Evolutionary conservation across 2,797 vertebrate genomes (phyloP), one percentile per base, ranked within the genome.

Genomic region (Pseudotriccus pelzelni): DNA sequence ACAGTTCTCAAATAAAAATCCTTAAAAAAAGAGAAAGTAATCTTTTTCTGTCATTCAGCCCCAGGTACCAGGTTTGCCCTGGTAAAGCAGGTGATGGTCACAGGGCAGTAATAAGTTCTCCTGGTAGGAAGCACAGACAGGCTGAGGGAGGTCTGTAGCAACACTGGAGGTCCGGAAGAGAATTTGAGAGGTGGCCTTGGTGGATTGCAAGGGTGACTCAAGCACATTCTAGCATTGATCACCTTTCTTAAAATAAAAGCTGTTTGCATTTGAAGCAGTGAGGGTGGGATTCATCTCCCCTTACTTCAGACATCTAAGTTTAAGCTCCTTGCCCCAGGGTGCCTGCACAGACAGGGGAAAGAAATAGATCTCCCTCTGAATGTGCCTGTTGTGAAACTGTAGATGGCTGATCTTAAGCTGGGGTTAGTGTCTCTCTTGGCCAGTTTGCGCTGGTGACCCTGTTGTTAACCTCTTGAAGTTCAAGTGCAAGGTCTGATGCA

Each of bases 211-310:
- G 83, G 60, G 66, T 94, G 89, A 93, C 93, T 95, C 70, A 73
- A 93, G 87, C 85, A 56, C 77, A 89, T 96, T 91, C 80, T 96
- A 93, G 59, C 80, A 58, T 63, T 73, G 83, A 93, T 86, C 1
- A 11, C 46, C 73, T 86, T 94, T 93, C 92, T 96, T 96, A 97
- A 96, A 97, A 94, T 96, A 94, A 97, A 94, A 93, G 77, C 89
- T 87, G 89, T 76, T 84, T 85, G 63, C 73, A 53, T 92, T 85
- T 19, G 2, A 92, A 84, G 58, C 93, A 52, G 73, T 46, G 69
- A 93, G 85, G 80, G 58, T 94, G 94, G 76, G 89, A 92, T 94
- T 96, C 13, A 2, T 96, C 62, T 97, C 77, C 36, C 47, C 90
- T 96, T 94, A 93, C 94, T 76, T 94, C 90, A 94, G 9, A 91